phyloP scores from a whole-genome alignment of 2,888 invertebrate species.

The Polydrusus pterygomalis region DNA sequence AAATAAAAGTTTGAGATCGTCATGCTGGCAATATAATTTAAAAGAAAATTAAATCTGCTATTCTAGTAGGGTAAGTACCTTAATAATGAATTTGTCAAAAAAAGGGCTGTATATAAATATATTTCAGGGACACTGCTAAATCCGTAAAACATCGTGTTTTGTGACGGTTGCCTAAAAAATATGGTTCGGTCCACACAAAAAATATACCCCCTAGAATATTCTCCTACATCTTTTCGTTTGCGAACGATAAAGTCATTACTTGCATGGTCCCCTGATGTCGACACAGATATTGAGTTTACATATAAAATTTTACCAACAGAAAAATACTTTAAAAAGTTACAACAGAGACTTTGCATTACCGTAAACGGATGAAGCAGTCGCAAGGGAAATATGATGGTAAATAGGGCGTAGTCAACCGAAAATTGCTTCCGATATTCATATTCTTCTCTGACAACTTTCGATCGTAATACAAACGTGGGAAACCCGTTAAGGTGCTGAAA shows the following conservation, averaged over 20 bases:
- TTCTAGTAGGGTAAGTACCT: no score
- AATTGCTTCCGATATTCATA: conserved; percentile 49
- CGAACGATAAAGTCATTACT: conserved; percentile 43
- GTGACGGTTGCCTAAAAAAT: no score
- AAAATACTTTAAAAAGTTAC: conserved; percentile 46
- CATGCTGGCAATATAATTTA: no score
- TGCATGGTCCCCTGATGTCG: conserved; percentile 38
- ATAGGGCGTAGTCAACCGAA: conserved; percentile 44
- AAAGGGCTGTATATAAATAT: no score
- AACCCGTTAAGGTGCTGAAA: background rate
- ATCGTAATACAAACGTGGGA: background rate
- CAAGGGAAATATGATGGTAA: conserved; percentile 48
- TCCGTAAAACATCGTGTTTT: no score
- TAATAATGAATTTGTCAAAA: no score
- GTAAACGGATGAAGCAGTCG: conserved; percentile 52
- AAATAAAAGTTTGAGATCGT: no score
- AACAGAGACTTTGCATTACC: conserved; percentile 56
- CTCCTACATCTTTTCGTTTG: background rate
- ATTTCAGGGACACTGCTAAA: no score
- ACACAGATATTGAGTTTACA: conserved; percentile 54
- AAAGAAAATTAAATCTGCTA: no score
- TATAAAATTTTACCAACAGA: conserved; percentile 51
- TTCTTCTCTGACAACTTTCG: conserved; percentile 18
- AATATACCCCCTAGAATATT: background rate
- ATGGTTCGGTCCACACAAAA: background rate